These are phyloP conservation scores for Acipenser transmontanus DNA, from an alignment of 2,797 vertebrate species.

Conservation along the genomic window DNA sequence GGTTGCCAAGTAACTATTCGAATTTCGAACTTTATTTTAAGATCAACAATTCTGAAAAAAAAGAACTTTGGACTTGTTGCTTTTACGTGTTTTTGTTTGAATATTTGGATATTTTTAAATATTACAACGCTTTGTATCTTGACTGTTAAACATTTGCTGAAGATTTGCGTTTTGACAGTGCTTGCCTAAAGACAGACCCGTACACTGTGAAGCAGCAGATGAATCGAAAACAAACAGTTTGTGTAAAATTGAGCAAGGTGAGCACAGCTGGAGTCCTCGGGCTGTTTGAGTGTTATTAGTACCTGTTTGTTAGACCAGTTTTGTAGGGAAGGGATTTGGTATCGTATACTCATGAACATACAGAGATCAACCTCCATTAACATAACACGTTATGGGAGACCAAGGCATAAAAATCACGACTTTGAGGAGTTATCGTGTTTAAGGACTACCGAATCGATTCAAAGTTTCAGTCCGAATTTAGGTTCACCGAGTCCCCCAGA, in stretches of 20 bases:
- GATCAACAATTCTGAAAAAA: background rate
- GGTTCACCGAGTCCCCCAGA: constrained; percentile 96
- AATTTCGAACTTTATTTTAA: too few species aligned
- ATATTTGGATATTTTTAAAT: too few species aligned
- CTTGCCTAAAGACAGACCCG: background rate
- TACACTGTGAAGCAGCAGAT: background rate
- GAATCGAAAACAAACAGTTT: background rate
- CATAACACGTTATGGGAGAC: constrained; percentile 96
- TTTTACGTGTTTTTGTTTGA: too few species aligned
- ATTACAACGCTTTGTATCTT: background rate
- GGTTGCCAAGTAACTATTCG: too few species aligned
- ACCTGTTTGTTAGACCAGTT: constrained; percentile 10
- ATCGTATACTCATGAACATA: constrained; percentile 97
- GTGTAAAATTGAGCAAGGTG: too few species aligned
- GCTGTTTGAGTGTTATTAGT: too few species aligned
- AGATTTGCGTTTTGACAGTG: background rate
- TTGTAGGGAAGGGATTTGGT: constrained; percentile 46
- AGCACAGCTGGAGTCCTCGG: too few species aligned
- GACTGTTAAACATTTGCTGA: background rate
- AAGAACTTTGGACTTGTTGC: background rate
- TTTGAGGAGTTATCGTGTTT: constrained; percentile 90
- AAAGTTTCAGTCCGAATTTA: constrained; percentile 95
- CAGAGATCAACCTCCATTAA: constrained; percentile 98
- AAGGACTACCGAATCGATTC: constrained; percentile 84
- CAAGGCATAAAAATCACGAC: constrained; percentile 96